Evolutionary conservation across 2,113 vertebrate species (phyloP).

Genomic region (Carassius carassius): DNA sequence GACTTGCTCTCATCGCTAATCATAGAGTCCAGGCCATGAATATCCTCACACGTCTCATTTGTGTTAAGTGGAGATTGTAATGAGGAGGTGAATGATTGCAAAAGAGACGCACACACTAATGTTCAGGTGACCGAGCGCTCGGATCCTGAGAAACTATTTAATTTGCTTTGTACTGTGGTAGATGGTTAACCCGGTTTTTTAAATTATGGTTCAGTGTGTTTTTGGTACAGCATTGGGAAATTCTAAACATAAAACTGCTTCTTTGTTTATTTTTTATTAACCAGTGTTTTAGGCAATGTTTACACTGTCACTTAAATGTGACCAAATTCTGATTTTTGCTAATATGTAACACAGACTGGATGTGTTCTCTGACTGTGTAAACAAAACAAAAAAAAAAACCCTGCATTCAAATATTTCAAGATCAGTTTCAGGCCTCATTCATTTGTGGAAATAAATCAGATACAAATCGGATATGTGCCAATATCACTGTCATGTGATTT

Average conservation of each 20-base stretch:
- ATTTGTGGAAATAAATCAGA: too few species aligned
- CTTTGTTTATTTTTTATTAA: background rate
- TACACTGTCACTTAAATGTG: too few species aligned
- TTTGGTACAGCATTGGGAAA: background rate
- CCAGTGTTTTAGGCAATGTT: too few species aligned
- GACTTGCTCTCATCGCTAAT: constrained; percentile 13
- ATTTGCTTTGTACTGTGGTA: background rate
- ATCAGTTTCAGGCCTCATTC: too few species aligned
- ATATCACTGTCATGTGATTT: too few species aligned
- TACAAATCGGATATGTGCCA: too few species aligned
- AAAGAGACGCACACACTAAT: background rate
- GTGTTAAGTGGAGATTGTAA: constrained; percentile 31
- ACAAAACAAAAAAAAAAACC: too few species aligned
- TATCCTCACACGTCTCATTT: background rate
- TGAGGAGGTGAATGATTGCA: background rate
- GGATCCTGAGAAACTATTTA: background rate
- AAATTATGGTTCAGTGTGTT: background rate
- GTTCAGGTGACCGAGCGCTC: background rate
- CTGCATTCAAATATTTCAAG: too few species aligned
- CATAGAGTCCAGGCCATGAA: constrained; percentile 10
- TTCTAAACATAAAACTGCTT: background rate
- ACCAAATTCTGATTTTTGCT: too few species aligned
- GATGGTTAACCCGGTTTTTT: too few species aligned
- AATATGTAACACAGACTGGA: too few species aligned
- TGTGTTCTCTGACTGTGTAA: too few species aligned